phyloP scores from a whole-genome alignment of 2,113 vertebrate species.

The Potamarius usumacintae region DNA sequence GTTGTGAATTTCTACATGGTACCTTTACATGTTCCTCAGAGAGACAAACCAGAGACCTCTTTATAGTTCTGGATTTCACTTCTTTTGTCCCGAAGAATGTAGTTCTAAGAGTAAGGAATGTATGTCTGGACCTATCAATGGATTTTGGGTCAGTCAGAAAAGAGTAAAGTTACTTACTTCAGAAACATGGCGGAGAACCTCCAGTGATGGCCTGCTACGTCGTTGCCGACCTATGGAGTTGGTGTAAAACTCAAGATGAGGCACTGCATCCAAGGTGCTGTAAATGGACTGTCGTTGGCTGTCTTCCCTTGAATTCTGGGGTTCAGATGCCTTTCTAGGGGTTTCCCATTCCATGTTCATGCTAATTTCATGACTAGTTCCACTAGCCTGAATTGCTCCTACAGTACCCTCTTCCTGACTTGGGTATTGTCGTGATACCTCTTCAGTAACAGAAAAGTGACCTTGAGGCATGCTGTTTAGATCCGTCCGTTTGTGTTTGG shows the following conservation, averaged over 20 bases:
- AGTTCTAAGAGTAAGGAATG: not conserved
- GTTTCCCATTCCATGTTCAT: constrained; percentile 40
- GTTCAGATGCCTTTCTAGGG: constrained; percentile 34
- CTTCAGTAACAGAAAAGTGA: constrained; percentile 50
- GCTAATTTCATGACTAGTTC: not conserved
- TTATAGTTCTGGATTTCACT: not conserved
- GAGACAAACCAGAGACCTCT: not conserved
- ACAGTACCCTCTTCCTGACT: not conserved
- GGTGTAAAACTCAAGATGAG: constrained; percentile 65
- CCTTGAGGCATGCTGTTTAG: not conserved
- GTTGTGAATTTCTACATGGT: not conserved
- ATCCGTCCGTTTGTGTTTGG: constrained; percentile 30
- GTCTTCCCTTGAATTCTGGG: constrained; percentile 48
- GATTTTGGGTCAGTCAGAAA: not conserved
- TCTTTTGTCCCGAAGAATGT: not conserved
- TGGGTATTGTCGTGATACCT: constrained; percentile 53
- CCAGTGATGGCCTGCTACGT: constrained; percentile 61
- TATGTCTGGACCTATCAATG: not conserved
- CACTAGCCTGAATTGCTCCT: not conserved
- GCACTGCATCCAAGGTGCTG: constrained; percentile 66
- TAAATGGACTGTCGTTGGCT: constrained; percentile 64
- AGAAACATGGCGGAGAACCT: constrained; percentile 62
- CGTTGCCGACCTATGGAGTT: constrained; percentile 46
- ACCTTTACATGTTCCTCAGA: not conserved
- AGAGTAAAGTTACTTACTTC: constrained; percentile 49